phyloP scores from a whole-genome alignment of 2,113 vertebrate species.

The Pomatostomus ruficeps region DNA sequence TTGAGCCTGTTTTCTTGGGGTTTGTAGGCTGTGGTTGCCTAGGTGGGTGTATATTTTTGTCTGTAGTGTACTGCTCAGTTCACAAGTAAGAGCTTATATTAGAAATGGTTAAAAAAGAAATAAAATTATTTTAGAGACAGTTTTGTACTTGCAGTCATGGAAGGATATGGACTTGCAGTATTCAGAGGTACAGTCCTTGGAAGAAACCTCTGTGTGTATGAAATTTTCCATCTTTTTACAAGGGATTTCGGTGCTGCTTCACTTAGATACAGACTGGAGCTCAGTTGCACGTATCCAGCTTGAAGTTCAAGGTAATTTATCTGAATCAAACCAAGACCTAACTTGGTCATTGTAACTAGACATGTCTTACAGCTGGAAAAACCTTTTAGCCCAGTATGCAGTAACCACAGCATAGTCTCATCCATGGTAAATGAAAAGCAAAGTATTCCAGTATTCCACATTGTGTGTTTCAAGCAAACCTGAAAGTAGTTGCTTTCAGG shows the following conservation, averaged over 20 bases:
- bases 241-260: background rate
- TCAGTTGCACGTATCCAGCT: background rate
- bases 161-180: background rate
- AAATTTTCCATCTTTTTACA: background rate
- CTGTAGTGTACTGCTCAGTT: background rate
- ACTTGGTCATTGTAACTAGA: background rate
- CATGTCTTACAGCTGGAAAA: background rate
- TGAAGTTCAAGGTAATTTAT: slow-evolving; percentile 21
- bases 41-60: background rate
- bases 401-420: background rate
- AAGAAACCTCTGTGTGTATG: background rate
- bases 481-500: slow-evolving; percentile 26
- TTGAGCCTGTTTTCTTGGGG: background rate
- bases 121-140: background rate
- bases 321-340: background rate
- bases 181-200: background rate
- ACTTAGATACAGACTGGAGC: background rate
- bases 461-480: slow-evolving; percentile 6
- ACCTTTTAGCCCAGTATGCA: background rate
- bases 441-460: slow-evolving; percentile 27
- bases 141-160: background rate
- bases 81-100: background rate
- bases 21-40: background rate
- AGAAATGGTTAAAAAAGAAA: background rate
- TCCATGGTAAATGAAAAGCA: background rate